phyloP scores from a whole-genome alignment of 2,113 vertebrate species.

The Pogonocichla stellata region DNA sequence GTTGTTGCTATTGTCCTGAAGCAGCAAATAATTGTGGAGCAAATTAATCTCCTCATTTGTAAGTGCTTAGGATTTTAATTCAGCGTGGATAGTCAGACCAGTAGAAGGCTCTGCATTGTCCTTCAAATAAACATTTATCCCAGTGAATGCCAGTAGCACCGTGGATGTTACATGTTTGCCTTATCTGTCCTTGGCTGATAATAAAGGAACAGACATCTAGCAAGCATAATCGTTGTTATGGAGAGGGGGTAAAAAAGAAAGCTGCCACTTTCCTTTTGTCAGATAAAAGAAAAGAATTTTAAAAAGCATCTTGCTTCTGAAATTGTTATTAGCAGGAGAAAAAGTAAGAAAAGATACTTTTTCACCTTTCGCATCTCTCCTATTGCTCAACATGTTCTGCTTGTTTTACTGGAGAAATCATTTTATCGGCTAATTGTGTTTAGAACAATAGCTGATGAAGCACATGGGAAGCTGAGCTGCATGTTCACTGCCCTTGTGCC shows the following conservation, averaged over 20 bases:
- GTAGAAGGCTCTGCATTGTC: neutral
- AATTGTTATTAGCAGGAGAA: neutral
- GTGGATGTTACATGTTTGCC: neutral
- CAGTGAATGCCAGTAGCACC: neutral
- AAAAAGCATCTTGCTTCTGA: neutral
- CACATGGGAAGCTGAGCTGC: conserved; percentile 55
- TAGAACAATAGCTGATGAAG: conserved; percentile 64
- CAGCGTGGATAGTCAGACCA: neutral
- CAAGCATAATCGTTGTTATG: neutral
- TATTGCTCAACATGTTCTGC: neutral
- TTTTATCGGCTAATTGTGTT: conserved; percentile 67
- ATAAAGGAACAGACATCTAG: neutral
- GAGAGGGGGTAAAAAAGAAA: too few relatives aligned
- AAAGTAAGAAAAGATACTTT: neutral
- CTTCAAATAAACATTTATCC: neutral
- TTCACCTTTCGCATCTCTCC: neutral
- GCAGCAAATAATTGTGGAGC: neutral
- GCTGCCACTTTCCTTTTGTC: neutral
- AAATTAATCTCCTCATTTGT: neutral
- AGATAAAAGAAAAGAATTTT: neutral
- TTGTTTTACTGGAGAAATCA: conserved; percentile 20
- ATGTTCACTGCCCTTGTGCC: conserved; percentile 12
- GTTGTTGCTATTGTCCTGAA: neutral
- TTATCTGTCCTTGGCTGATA: conserved; percentile 36
- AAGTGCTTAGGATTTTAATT: neutral